Conservation (phyloP, 1,140 invertebrate genomes). For the Drosophila setifemur region DNA sequence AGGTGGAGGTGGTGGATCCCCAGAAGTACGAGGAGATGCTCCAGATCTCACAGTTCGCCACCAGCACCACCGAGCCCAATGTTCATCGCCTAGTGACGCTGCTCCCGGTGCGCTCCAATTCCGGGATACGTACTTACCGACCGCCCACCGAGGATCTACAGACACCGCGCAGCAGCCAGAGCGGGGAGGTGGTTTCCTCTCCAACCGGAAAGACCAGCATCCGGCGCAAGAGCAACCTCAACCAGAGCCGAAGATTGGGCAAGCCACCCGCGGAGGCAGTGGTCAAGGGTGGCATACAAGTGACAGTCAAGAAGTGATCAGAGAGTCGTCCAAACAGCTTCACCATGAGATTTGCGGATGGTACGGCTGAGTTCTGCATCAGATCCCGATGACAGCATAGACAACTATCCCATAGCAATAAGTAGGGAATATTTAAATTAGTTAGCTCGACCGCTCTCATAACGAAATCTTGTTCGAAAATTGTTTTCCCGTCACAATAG, state of each 20-base stretch:
- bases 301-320: slow-evolving; percentile 69
- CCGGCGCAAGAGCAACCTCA: slow-evolving; percentile 54
- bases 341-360: slow-evolving; percentile 45
- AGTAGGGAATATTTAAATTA: slow-evolving; percentile 53
- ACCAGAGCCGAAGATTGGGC: slow-evolving; percentile 66
- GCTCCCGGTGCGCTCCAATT: slow-evolving; percentile 78
- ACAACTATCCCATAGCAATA: slow-evolving; percentile 23
- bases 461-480: slow-evolving; percentile 70
- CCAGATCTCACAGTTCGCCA: slow-evolving; percentile 65
- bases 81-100: slow-evolving; percentile 72
- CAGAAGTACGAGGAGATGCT: slow-evolving; percentile 80
- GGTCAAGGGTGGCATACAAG: slow-evolving; percentile 69
- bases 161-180: slow-evolving; percentile 37
- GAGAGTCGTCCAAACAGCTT: slow-evolving; percentile 3
- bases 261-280: slow-evolving; percentile 66
- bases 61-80: slow-evolving; percentile 56
- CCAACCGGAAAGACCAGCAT: slow-evolving; percentile 26
- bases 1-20: slow-evolving; percentile 80
- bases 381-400: slow-evolving; percentile 10
- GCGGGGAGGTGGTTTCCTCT: neutral
- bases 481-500: slow-evolving; percentile 49
- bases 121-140: slow-evolving; percentile 78
- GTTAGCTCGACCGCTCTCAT: slow-evolving; percentile 32
- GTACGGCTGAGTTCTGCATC: neutral
- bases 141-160: slow-evolving; percentile 48